Evolutionary conservation across 2,888 invertebrate species (phyloP).

Genomic region (Caenorhabditis uteleia): DNA sequence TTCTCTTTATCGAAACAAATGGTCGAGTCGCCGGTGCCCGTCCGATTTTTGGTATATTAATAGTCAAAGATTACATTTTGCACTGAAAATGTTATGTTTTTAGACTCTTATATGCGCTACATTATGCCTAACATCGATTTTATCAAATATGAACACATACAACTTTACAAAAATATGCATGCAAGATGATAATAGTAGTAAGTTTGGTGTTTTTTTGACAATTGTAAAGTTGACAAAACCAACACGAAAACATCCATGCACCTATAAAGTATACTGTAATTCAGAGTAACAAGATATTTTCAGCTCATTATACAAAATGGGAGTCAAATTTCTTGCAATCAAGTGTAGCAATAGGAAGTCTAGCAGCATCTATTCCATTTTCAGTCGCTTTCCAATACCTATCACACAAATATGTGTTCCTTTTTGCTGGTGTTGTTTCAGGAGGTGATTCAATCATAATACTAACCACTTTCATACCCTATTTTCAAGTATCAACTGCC

Average conservation of each 20-base stretch:
- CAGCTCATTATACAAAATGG: constrained; percentile 23
- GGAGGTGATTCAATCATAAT: constrained; percentile 18
- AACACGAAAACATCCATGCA: too few relatives aligned
- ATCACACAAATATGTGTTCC: constrained; percentile 35
- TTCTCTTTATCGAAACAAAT: too few relatives aligned
- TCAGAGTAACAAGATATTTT: constrained; percentile 1
- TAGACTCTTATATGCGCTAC: constrained; percentile 43
- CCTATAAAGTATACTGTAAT: too few relatives aligned
- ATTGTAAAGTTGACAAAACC: too few relatives aligned
- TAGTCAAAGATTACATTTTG: neutral
- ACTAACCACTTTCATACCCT: too few relatives aligned
- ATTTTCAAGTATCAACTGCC: constrained; percentile 39
- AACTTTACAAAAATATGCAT: constrained; percentile 55
- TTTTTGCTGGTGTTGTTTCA: constrained; percentile 33
- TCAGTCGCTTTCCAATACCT: constrained; percentile 32
- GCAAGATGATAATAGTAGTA: constrained; percentile 41
- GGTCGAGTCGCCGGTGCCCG: constrained; percentile 23
- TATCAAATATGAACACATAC: constrained; percentile 49
- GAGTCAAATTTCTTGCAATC: constrained; percentile 32
- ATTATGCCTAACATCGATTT: constrained; percentile 40
- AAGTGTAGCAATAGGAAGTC: constrained; percentile 33
- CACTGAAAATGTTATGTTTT: neutral
- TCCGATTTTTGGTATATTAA: constrained; percentile 31
- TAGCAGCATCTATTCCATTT: constrained; percentile 41
- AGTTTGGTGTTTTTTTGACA: neutral